Evolutionary conservation across 2,113 vertebrate species (phyloP), one percentile per base, ranked within the genome.

Genomic region (Misgurnus anguillicaudatus): DNA sequence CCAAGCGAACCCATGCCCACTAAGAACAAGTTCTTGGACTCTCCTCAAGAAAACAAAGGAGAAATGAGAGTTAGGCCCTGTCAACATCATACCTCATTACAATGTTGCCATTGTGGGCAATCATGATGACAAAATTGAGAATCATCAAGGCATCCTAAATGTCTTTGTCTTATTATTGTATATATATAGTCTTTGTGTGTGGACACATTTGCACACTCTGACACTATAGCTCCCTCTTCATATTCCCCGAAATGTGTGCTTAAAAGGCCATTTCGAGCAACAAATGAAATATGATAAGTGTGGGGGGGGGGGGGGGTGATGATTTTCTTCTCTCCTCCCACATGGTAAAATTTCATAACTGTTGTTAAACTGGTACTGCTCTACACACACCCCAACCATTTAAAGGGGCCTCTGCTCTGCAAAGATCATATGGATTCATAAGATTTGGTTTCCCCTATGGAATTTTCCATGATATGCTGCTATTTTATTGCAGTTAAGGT

Each of bases 341-440:
- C 55, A 74, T 72, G 66, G 68, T 81, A 75, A 78, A 71, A 69
- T 71, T 79, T 84, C 71, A 60, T 48, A 81, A 81, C 53, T 79
- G 75, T 64, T 78, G 79, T 60, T 84, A 65, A 81, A 80, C 41
- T n/a, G 51, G 55, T 74, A 75, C 42, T 74, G 41, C 63, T 80
- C 21, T 5, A 42, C 42, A 75, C 75, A 80, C 58, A 67, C 71
- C 64, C 73, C 63, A 53, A 69, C 68, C 45, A 8, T 68, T 76
- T 82, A 85, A 76, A 38, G 71, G 60, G 53, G 69, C 66, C 61
- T 71, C 71, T 45, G 53, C 78, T 73, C 39, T 60, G 70, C 62
- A 82, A 81, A 78, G 75, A 87, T 84, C 17, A 79, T 84, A 79
- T 84, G 57, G 70, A 75, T 31, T n/a, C 75, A 70, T 60, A 81